Conservation (phyloP, 2,113 vertebrate genomes). For the Sebastes schlegelii region DNA sequence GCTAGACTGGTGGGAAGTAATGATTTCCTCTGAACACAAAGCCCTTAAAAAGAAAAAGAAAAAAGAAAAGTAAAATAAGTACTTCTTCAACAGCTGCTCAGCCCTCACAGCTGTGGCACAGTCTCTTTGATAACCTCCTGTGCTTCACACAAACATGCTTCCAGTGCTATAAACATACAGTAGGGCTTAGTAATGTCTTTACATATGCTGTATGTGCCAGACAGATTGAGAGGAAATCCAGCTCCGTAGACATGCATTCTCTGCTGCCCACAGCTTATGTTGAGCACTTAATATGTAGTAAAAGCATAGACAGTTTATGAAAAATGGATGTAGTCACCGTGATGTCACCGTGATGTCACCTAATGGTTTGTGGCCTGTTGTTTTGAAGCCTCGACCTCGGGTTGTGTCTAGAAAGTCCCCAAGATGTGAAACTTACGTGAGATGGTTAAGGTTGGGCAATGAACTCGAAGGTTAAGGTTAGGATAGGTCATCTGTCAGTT, state of each 20-base stretch:
- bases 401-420: no score
- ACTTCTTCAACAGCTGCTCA: conserved; percentile 45
- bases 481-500: no score
- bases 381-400: no score
- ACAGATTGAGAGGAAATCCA: conserved; percentile 58
- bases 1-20: background rate
- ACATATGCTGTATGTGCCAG: conserved; percentile 47
- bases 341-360: no score
- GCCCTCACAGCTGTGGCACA: conserved; percentile 32
- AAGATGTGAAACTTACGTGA: no score
- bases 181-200: conserved; percentile 59
- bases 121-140: conserved; percentile 41
- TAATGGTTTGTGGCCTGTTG: no score
- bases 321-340: no score
- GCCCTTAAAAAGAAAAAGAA: background rate
- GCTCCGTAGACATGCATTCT: conserved; percentile 60
- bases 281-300: conserved; percentile 64
- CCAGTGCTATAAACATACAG: conserved; percentile 12
- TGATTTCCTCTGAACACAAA: conserved; percentile 23
- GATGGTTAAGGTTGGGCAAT: no score
- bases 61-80: background rate
- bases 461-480: no score
- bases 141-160: conserved; percentile 24
- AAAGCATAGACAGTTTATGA: background rate
- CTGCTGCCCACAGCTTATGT: conserved; percentile 58